phyloP scores from a whole-genome alignment of 2,888 invertebrate species.

The Chymomyza fuscimana region DNA sequence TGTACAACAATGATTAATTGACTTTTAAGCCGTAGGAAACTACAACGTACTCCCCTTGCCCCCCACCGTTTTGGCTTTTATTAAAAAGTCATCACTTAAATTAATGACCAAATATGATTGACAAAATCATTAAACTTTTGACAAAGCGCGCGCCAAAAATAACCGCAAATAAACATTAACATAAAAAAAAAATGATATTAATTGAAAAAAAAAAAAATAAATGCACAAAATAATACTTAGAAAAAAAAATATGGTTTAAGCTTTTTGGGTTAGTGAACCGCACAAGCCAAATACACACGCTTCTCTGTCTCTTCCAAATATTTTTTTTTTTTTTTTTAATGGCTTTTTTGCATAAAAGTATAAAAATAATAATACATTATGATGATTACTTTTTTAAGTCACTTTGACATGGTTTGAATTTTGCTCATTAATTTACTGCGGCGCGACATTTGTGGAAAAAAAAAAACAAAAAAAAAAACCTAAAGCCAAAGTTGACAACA shows the following conservation, averaged over 20 bases:
- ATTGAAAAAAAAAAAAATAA: neutral
- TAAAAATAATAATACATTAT: slow-evolving; percentile 5
- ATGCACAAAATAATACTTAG: neutral
- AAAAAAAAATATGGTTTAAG: slow-evolving; percentile 1
- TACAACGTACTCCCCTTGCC: neutral
- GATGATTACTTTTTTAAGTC: slow-evolving; percentile 13
- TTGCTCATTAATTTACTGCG: slow-evolving; percentile 33
- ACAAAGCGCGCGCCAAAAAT: neutral
- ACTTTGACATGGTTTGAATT: slow-evolving; percentile 3
- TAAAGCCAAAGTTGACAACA: neutral
- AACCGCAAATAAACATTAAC: neutral
- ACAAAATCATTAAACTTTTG: slow-evolving; percentile 54
- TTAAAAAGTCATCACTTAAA: slow-evolving; percentile 49
- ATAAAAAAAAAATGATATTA: neutral
- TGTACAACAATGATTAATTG: slow-evolving; percentile 45
- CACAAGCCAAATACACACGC: neutral
- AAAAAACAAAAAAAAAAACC: slow-evolving; percentile 5
- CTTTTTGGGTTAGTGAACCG: slow-evolving; percentile 18
- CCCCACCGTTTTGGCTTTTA: slow-evolving; percentile 31
- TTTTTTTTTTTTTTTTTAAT: neutral
- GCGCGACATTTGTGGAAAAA: slow-evolving; percentile 19
- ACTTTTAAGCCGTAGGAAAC: slow-evolving; percentile 7
- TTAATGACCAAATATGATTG: slow-evolving; percentile 57
- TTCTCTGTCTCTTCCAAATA: slow-evolving; percentile 33
- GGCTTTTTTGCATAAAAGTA: slow-evolving; percentile 20